A percentile compares a stretch with the other conserved stretches of the same genome.
phyloP scores from a whole-genome alignment of 2,113 vertebrate species.

The Monarcha castaneiventris region DNA sequence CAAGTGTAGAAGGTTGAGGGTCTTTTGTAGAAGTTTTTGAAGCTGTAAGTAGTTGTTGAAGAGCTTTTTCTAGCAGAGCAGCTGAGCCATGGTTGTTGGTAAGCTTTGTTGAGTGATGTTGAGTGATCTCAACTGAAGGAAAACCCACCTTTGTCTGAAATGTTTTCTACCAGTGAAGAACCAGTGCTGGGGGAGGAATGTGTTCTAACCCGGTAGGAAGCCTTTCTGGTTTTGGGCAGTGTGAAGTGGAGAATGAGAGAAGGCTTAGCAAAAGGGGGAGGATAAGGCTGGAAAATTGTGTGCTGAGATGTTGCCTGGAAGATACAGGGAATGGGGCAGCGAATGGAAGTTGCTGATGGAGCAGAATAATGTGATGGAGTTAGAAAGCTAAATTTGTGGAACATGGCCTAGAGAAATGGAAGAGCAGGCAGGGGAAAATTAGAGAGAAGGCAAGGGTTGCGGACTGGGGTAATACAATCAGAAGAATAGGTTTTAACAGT shows the following conservation, averaged over 20 bases:
- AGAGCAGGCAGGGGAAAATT: background rate
- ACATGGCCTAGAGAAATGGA: background rate
- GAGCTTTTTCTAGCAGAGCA: background rate
- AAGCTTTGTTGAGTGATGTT: background rate
- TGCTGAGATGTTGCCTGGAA: background rate
- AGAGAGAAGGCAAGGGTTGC: background rate
- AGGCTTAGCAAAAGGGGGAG: background rate
- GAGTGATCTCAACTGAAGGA: background rate
- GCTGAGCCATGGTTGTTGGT: background rate
- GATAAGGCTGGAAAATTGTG: background rate
- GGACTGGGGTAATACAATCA: background rate
- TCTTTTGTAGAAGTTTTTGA: accelerated
- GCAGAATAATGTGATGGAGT: background rate
- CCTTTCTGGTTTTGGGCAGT: background rate
- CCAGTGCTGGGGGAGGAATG: background rate
- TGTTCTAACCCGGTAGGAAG: background rate
- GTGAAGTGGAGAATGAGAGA: background rate
- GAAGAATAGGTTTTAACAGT: background rate
- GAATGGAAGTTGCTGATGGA: background rate
- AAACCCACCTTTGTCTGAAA: background rate
- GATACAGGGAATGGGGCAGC: background rate
- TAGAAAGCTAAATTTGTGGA: background rate
- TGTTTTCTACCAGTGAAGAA: background rate
- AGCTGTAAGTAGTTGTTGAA: background rate
- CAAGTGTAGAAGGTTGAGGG: accelerated